Conservation (phyloP, 2,888 invertebrate species). For the Tricholauxania praeusta region DNA sequence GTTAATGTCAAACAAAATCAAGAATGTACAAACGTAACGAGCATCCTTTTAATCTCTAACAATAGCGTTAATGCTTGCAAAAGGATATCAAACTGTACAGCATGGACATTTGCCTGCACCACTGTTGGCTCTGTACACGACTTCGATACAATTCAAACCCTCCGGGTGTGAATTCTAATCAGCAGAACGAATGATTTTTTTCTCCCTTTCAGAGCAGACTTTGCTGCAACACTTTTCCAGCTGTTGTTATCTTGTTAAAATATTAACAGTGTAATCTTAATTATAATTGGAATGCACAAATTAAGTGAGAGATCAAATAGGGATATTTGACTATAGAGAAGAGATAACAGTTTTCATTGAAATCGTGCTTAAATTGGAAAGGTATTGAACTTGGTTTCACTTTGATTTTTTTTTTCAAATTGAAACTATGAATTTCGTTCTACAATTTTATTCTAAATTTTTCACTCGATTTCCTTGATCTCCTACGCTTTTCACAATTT, state of each 20-base stretch:
- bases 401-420: no score
- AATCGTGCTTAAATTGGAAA: no score
- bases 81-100: slow-evolving; percentile 27
- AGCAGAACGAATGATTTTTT: neutral
- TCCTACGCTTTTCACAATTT: no score
- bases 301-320: neutral
- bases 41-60: slow-evolving; percentile 39
- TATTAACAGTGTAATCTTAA: slow-evolving; percentile 49
- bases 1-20: neutral
- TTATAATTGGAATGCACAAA: slow-evolving; percentile 46
- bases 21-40: slow-evolving; percentile 14
- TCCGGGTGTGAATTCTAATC: slow-evolving; percentile 38
- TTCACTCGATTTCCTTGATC: no score
- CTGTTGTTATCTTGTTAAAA: slow-evolving; percentile 48
- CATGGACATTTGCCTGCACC: neutral
- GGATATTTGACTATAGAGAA: no score
- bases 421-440: no score
- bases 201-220: no score
- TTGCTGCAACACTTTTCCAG: no score
- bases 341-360: no score
- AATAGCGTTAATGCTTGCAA: slow-evolving; percentile 41
- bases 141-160: slow-evolving; percentile 46
- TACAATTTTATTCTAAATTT: no score
- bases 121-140: slow-evolving; percentile 2
- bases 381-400: no score